These are phyloP conservation scores for Willowsia nigromaculata DNA, from an alignment of 2,888 invertebrate species.

Conservation along the genomic window DNA sequence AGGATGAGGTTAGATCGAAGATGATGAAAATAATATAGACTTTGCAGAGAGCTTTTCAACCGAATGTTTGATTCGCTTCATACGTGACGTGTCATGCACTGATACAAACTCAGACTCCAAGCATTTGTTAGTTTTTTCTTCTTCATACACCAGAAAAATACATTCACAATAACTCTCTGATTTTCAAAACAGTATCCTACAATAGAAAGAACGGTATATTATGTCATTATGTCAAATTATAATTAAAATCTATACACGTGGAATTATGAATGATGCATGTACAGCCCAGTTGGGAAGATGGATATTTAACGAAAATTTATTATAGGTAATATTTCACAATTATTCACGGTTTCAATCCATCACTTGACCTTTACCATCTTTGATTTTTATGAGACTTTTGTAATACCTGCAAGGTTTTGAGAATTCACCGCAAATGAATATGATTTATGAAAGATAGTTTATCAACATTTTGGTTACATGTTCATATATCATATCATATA, in stretches of 20 bases:
- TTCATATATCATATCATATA: no score
- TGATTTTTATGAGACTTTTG: background rate
- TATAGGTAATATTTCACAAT: constrained; percentile 16
- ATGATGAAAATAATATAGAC: background rate
- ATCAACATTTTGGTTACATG: no score
- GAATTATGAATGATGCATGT: background rate
- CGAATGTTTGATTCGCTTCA: background rate
- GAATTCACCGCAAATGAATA: constrained; percentile 34
- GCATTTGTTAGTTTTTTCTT: no score
- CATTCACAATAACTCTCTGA: no score
- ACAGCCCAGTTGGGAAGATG: no score
- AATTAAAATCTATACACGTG: constrained; percentile 12
- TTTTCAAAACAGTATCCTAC: no score
- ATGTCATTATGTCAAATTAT: constrained; percentile 59
- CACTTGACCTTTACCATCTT: constrained; percentile 37
- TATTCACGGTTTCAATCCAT: background rate
- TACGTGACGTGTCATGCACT: background rate
- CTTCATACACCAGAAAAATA: no score
- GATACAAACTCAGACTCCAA: background rate
- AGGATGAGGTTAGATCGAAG: background rate
- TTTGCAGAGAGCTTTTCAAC: background rate
- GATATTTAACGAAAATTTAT: background rate
- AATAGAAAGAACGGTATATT: no score
- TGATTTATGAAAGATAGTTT: constrained; percentile 42
- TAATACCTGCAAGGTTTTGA: background rate